Conservation (phyloP, 2,797 vertebrate genomes). For the Coracias cyanogaster region DNA sequence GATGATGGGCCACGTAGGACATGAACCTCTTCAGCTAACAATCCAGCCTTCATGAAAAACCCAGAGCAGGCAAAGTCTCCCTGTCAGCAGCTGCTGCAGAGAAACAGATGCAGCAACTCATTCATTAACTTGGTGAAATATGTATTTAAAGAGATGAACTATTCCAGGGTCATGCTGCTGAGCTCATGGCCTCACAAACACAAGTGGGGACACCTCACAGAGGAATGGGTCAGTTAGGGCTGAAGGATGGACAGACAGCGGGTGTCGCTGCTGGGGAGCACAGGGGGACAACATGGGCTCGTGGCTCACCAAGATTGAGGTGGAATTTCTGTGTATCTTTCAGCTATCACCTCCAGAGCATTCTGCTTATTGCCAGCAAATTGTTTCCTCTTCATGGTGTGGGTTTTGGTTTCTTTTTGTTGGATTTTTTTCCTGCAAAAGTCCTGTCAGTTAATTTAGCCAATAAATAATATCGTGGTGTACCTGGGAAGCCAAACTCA, state of each 20-base stretch:
- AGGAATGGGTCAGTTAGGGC: not conserved
- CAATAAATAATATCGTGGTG: not conserved
- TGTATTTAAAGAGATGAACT: not conserved
- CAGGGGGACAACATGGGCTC: not conserved
- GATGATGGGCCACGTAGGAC: not conserved
- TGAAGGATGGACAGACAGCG: not conserved
- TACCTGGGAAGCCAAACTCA: not conserved
- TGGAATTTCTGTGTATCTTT: not conserved
- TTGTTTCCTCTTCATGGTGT: not conserved
- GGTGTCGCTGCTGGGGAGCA: not conserved
- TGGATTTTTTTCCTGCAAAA: not conserved
- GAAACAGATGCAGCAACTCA: not conserved
- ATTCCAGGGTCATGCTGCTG: not conserved
- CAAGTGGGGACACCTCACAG: fast-evolving
- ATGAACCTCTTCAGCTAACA: not conserved
- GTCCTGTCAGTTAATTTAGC: not conserved
- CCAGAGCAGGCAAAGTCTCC: not conserved
- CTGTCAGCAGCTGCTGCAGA: not conserved
- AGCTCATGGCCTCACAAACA: not conserved
- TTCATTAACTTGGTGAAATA: not conserved
- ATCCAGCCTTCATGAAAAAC: not conserved
- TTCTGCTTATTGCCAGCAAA: constrained; percentile 15
- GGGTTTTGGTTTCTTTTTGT: no score
- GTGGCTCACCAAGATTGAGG: not conserved
- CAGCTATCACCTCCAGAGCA: not conserved